These are phyloP conservation scores for Heterochromis multidens DNA, from an alignment of 2,113 vertebrate genomes.

Conservation along the genomic window DNA sequence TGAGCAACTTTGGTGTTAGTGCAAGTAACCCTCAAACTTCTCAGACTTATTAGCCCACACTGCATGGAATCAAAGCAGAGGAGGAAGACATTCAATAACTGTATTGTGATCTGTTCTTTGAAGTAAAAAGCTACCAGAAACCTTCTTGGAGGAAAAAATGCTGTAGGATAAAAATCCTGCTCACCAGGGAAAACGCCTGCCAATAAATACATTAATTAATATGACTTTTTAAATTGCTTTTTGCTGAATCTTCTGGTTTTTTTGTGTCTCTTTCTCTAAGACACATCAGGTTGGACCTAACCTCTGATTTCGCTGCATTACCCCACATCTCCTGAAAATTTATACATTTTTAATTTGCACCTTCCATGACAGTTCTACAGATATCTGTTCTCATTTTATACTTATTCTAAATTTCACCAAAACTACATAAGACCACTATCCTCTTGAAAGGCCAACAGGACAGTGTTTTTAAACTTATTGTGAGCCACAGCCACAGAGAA, in stretches of 20 bases:
- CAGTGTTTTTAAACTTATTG: background rate
- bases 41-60: background rate
- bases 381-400: conserved; percentile 39
- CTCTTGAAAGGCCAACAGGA: background rate
- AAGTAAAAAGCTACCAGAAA: background rate
- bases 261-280: background rate
- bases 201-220: background rate
- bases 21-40: too few species aligned
- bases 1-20: too few species aligned
- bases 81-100: background rate
- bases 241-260: background rate
- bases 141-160: background rate
- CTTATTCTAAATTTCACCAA: conserved; percentile 8
- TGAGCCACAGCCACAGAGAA: background rate
- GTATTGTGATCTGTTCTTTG: background rate
- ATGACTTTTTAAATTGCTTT: background rate
- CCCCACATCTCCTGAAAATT: conserved; percentile 15
- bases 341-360: conserved; percentile 50
- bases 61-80: background rate
- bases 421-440: background rate
- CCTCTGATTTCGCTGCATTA: conserved; percentile 30
- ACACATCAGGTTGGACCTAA: background rate
- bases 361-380: conserved; percentile 5
- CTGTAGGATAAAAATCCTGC: background rate
- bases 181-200: background rate